Base-by-base conservation (phyloP, 30 jellyfish, hydroid and myxozoan genomes). In the Hydractinia echinata region DNA sequence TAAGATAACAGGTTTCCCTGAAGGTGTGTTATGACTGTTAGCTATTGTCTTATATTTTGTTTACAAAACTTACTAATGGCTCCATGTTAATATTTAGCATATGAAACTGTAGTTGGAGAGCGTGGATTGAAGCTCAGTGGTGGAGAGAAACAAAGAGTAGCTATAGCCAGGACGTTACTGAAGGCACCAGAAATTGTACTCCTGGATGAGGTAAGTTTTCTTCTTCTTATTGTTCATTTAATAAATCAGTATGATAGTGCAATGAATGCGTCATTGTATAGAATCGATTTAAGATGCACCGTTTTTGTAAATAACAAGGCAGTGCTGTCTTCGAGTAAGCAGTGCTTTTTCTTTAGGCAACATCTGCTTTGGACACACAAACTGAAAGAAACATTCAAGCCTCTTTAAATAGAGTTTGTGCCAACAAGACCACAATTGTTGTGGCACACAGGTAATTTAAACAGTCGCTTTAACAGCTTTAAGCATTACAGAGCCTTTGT, bases 91-190 rank as follows among this genome's bases (percentile, higher is more conserved):
- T 81, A 14, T 82, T 9, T 80, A 94, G 99, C 86, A 52, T 94
- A 94, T 77, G 89, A 94, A 15, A 94, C 99, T 1, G 60, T 85
- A 61, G 99, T 94, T 11, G 99, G 99, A 55, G 99, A 94, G 76
- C 88, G 99, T 49, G 99, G 99, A 15, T 77, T 94, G 89, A 94
- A 94, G 85, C 89, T 94, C 9, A 94, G 99, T 76, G 99, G 99
- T 51, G 99, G 99, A 60, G 99, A 94, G 67, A 94, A 94, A 84
- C 99, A 94, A 72, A 91, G 99, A 4, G 99, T 94, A 50, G 99
- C 99, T 7, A 94, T 94, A 49, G 99, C 99, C n/a, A 86, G 99
- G 14, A 87, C 99, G 4, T 79, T 94, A n/a, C 86, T 94, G 6
- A 94, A 94, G 82, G 95, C 96, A 20, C 99, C 99, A 4, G 88